A percentile compares a stretch with the other conserved stretches of the same genome.
Evolutionary conservation across 1,140 invertebrate genomes (phyloP).

Genomic region (Oryzaephilus surinamensis): DNA sequence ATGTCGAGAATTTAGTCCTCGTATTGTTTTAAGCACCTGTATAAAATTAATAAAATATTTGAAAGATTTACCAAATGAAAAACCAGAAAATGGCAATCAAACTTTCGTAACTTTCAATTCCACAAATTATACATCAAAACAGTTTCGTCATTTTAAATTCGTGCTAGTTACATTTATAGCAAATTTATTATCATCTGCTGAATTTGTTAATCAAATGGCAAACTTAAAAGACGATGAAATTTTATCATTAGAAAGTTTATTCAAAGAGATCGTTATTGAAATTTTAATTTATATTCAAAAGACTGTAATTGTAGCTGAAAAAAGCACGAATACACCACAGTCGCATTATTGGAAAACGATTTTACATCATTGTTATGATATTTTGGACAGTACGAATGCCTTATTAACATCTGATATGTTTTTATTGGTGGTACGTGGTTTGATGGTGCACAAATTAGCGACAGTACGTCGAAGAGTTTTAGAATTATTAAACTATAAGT

Average conservation of each 20-base stretch:
- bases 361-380: constrained; percentile 63
- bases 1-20: constrained; percentile 51
- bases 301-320: constrained; percentile 46
- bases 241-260: constrained; percentile 44
- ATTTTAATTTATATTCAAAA: constrained; percentile 55
- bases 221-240: constrained; percentile 37
- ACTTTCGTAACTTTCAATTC: constrained; percentile 51
- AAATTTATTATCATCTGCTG: constrained; percentile 49
- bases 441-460: constrained; percentile 56
- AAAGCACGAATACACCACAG: constrained; percentile 41
- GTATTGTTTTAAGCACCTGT: constrained; percentile 51
- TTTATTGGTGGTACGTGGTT: constrained; percentile 57
- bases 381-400: constrained; percentile 64
- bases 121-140: constrained; percentile 50
- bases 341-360: constrained; percentile 73
- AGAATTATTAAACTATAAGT: constrained; percentile 70
- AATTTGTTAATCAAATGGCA: constrained; percentile 57
- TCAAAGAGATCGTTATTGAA: constrained; percentile 56
- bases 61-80: constrained; percentile 51
- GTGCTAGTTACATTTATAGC: constrained; percentile 59
- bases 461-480: constrained; percentile 68
- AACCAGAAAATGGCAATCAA: constrained; percentile 43
- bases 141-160: constrained; percentile 74
- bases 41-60: constrained; percentile 56
- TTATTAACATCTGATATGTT: constrained; percentile 68